Percentiles rank a stretch among this genome's conserved stretches.
These are phyloP conservation scores for Agrypnus murinus DNA, from an alignment of 2,888 invertebrate species.

Conservation along the genomic window DNA sequence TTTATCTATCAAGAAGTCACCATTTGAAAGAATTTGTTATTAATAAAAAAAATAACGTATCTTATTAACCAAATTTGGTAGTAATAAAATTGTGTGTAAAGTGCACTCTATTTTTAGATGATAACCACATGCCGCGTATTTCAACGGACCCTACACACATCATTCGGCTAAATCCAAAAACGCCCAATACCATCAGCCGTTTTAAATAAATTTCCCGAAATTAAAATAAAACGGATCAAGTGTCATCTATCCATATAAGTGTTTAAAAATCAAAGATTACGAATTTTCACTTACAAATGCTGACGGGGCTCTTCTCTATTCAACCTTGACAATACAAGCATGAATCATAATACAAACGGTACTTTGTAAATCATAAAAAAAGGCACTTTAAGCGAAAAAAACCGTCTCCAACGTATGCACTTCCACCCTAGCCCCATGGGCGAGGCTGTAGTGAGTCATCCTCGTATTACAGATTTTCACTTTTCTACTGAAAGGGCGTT, in stretches of 20 bases:
- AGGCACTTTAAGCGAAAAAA: constrained; percentile 46
- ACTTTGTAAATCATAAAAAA: constrained; percentile 29
- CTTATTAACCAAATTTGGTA: constrained; percentile 59
- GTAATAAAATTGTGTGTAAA: constrained; percentile 53
- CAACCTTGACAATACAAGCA: constrained; percentile 53
- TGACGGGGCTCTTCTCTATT: constrained; percentile 27
- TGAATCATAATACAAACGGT: constrained; percentile 55
- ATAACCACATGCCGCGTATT: constrained; percentile 63
- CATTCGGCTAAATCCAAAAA: constrained; percentile 18
- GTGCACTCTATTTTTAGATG: constrained; percentile 58
- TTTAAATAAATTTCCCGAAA: constrained; percentile 43
- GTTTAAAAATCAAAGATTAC: constrained; percentile 51
- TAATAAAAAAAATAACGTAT: not conserved
- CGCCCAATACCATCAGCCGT: constrained; percentile 34
- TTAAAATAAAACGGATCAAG: constrained; percentile 59
- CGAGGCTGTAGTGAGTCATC: constrained; percentile 54
- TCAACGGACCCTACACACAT: constrained; percentile 49
- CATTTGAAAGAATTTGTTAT: too few species aligned
- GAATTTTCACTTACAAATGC: constrained; percentile 24
- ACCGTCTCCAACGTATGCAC: constrained; percentile 44
- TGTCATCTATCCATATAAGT: constrained; percentile 62
- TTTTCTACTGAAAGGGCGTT: not conserved
- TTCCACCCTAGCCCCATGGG: constrained; percentile 52
- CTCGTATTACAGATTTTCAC: constrained; percentile 9
- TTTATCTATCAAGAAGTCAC: not conserved